Conservation (phyloP, 2,888 invertebrate genomes). For the Scotopteryx bipunctaria region DNA sequence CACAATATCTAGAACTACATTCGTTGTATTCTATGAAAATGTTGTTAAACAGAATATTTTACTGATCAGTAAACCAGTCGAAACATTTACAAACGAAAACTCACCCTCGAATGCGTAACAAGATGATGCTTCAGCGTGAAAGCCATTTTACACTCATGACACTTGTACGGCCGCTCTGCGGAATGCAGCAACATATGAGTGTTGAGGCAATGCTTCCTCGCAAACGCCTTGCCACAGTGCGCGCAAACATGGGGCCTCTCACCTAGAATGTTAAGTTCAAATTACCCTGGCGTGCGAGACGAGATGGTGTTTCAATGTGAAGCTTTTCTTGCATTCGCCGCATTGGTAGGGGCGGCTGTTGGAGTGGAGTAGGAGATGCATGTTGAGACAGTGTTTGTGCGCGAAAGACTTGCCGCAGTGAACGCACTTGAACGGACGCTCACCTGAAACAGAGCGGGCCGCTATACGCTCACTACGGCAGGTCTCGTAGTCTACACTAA, state of each 20-base stretch:
- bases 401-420: conserved; percentile 91
- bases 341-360: conserved; percentile 91
- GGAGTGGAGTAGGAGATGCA: conserved; percentile 89
- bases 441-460: conserved; percentile 69
- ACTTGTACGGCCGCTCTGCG: conserved; percentile 91
- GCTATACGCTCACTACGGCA: conserved; percentile 27
- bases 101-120: conserved; percentile 89
- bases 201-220: conserved; percentile 92
- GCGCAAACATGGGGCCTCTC: conserved; percentile 90
- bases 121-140: conserved; percentile 93
- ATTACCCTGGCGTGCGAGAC: conserved; percentile 89
- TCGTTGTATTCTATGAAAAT: too few relatives aligned
- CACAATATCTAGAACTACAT: too few relatives aligned
- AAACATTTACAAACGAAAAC: conserved; percentile 36
- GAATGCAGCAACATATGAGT: conserved; percentile 92
- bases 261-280: conserved; percentile 62
- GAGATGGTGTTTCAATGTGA: conserved; percentile 91
- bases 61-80: neutral
- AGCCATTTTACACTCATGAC: conserved; percentile 93
- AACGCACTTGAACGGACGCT: conserved; percentile 87
- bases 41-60: too few relatives aligned
- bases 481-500: too few relatives aligned
- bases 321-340: conserved; percentile 91
- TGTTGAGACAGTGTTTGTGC: conserved; percentile 91
- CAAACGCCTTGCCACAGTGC: conserved; percentile 92